Conservation (phyloP, 2,888 invertebrate species). For the Melipona bicolor region DNA sequence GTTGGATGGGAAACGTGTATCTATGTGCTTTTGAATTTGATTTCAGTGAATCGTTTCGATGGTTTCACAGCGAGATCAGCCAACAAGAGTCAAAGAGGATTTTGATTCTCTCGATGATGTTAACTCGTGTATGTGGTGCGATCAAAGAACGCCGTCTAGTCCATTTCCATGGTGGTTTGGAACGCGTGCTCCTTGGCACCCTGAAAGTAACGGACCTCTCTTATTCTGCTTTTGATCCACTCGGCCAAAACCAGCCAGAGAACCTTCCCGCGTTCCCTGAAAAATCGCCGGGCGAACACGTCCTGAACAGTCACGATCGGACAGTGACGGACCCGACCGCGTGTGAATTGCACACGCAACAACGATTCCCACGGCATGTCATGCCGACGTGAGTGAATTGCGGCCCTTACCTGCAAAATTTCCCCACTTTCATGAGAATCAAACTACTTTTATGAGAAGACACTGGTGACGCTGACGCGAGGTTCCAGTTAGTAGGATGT, state of each 20-base stretch:
- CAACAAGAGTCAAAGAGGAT: constrained; percentile 11
- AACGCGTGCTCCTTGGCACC: constrained; percentile 37
- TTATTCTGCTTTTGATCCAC: constrained; percentile 65
- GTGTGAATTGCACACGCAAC: constrained; percentile 53
- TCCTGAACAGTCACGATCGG: constrained; percentile 65
- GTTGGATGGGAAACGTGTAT: background rate
- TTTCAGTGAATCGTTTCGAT: constrained; percentile 34
- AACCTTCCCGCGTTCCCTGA: constrained; percentile 65
- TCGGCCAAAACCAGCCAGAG: constrained; percentile 67
- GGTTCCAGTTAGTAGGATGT: no score
- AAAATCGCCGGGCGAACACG: constrained; percentile 59
- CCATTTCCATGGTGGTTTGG: constrained; percentile 26
- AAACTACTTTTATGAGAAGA: no score
- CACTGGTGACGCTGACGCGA: no score
- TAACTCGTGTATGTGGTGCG: background rate
- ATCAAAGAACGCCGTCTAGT: constrained; percentile 11
- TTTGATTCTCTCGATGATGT: background rate
- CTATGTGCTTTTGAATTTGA: background rate
- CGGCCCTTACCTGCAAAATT: constrained; percentile 62
- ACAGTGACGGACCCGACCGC: constrained; percentile 53
- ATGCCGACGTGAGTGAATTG: constrained; percentile 67
- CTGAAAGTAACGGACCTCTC: constrained; percentile 53
- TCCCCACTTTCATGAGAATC: background rate
- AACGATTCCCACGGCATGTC: constrained; percentile 71
- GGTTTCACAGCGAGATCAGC: background rate